Conservation (phyloP, 1,140 invertebrate genomes). For the Sminthurides bifidus region DNA sequence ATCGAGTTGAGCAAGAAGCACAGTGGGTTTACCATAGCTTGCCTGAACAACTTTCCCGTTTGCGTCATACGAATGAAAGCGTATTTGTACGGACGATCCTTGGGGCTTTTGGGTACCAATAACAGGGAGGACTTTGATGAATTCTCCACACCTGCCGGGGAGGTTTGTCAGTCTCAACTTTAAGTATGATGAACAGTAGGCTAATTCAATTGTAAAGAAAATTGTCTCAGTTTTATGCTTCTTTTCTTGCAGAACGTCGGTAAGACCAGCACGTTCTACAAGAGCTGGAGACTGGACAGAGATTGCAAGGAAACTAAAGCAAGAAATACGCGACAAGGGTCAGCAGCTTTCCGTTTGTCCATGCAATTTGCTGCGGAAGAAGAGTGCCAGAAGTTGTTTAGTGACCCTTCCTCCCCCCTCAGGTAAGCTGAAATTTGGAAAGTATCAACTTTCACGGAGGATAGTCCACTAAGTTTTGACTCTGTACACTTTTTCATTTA, state of each 20-base stretch:
- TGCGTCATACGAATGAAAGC: constrained; percentile 56
- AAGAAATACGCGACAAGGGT: background rate
- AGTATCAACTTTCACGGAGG: no score
- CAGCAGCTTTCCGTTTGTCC: background rate
- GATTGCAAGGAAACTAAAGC: background rate
- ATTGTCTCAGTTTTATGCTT: no score
- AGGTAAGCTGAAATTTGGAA: background rate
- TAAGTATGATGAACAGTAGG: no score
- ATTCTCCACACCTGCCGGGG: constrained; percentile 18
- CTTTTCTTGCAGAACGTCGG: background rate
- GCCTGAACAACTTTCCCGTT: constrained; percentile 43
- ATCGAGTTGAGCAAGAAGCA: background rate
- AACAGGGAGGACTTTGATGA: constrained; percentile 81
- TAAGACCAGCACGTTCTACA: background rate
- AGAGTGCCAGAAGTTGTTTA: background rate
- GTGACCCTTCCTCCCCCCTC: background rate
- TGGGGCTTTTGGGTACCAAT: constrained; percentile 73
- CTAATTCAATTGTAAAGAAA: no score
- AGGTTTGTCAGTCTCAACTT: constrained; percentile 6
- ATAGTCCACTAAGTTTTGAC: no score
- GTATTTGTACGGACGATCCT: constrained; percentile 69
- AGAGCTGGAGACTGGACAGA: background rate
- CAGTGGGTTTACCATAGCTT: constrained; percentile 36
- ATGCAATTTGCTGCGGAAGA: background rate
- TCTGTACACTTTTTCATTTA: no score